phyloP scores from a whole-genome alignment of 2,888 invertebrate species.

The Meliscaeva auricollis region DNA sequence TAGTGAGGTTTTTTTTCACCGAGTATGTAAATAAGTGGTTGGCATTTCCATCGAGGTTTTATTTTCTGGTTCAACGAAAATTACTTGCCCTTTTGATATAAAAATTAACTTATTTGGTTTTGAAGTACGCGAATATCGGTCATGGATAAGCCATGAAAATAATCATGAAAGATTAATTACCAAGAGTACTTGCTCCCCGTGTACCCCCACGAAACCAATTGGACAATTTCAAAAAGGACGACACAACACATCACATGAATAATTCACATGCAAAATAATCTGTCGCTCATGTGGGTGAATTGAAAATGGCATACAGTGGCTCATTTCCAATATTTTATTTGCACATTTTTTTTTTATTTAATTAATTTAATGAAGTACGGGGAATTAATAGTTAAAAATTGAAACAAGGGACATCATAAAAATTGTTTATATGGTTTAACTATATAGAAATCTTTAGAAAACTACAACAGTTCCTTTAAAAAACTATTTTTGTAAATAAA shows the following conservation, averaged over 20 bases:
- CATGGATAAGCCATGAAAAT: slow-evolving; percentile 36
- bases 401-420: too few species aligned
- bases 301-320: slow-evolving; percentile 17
- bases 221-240: slow-evolving; percentile 11
- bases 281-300: slow-evolving; percentile 43
- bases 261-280: slow-evolving; percentile 53
- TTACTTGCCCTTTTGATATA: slow-evolving; percentile 7
- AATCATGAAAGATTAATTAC: slow-evolving; percentile 69
- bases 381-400: too few species aligned
- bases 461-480: too few species aligned
- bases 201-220: slow-evolving; percentile 15
- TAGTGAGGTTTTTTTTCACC: slow-evolving; percentile 2
- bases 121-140: slow-evolving; percentile 22
- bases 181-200: slow-evolving; percentile 45
- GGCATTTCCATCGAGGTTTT: slow-evolving; percentile 13
- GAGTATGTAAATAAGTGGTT: slow-evolving; percentile 33
- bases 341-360: too few species aligned
- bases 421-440: too few species aligned
- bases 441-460: too few species aligned
- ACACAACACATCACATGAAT: slow-evolving; percentile 50
- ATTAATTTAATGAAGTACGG: too few species aligned
- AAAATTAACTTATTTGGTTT: slow-evolving; percentile 18
- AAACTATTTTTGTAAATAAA: too few species aligned
- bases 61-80: slow-evolving; percentile 4
- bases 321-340: background rate